Base-by-base conservation (phyloP, 1,140 invertebrate genomes). In the Achroia grisella region DNA sequence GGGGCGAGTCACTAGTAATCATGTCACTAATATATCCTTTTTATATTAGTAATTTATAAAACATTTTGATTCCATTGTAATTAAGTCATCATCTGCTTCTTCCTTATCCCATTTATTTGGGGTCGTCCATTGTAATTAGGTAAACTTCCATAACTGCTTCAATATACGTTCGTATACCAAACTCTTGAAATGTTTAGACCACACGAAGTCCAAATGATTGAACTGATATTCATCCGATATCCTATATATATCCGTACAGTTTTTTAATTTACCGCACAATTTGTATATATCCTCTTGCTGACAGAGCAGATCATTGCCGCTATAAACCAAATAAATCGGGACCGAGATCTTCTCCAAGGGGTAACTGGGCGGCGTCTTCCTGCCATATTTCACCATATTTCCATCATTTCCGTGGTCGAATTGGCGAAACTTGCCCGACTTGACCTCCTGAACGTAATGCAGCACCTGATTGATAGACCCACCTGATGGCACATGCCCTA, bases 401-500 rank as follows among this genome's bases (percentile, higher is more conserved):
- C 62, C 60, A 11, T 52, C 23, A 31, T 43, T 53, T 5, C 87
- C 87, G 10, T 85, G 79, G 66, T 89, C 87, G 34, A 71, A 89
- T 39, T 84, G 72, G 0, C 74, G 62, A 39, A 89, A 89, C 0
- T 69, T 61, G 0, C 74, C 81, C 0, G 72, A 86, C n/a, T 86
- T 64, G 1, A 87, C 79, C 6, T 87, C 81, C 60, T 92, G 93
- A 0, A 88, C 90, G 58, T 87, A 93, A 63, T 94, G 93, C 10
- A 92, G 82, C 6, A 96, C 71, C 65, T 95, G 93, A 59, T 92
- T 91, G 34, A 89, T 89, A 0, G 93, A 92, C 0, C 93, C 90
- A 9, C 94, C 94, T 4, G 93, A 91, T 1, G 96, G 95, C 10
- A 89, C 87, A 62, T 96, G 94, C 0, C 90, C 88, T 28, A 93